A percentile compares a stretch with the other conserved stretches of the same genome.
These are phyloP conservation scores for Puntigrus tetrazona DNA, from an alignment of 2,113 vertebrate species.

Conservation along the genomic window DNA sequence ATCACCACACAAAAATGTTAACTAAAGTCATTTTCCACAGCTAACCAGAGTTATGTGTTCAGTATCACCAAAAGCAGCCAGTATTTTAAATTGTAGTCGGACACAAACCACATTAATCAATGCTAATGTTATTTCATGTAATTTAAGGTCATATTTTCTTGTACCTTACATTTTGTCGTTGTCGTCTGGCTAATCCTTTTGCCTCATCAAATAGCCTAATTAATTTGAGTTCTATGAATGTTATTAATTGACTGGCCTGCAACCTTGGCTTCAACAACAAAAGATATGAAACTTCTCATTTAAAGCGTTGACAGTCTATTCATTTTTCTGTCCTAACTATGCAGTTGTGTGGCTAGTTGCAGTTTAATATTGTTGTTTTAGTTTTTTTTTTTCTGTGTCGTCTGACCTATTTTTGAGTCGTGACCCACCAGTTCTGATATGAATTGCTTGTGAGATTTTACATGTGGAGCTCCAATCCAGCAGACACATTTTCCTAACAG, in stretches of 20 bases:
- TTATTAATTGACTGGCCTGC: not conserved
- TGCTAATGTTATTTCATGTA: not conserved
- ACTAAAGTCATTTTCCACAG: not conserved
- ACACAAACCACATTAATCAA: not conserved
- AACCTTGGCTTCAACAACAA: not conserved
- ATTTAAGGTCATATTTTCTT: not conserved
- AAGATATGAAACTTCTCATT: not conserved
- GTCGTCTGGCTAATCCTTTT: not conserved
- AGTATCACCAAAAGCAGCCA: not conserved
- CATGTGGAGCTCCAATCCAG: constrained; percentile 3
- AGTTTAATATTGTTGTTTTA: not conserved
- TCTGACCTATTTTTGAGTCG: not conserved
- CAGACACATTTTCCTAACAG: constrained; percentile 16
- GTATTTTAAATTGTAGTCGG: not conserved
- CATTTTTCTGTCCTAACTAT: not conserved
- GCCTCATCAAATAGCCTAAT: not conserved
- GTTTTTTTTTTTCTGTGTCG: not conserved
- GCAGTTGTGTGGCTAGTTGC: not conserved
- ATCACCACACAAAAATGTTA: not conserved
- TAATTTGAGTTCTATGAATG: not conserved
- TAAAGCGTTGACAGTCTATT: not conserved
- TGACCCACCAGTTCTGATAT: not conserved
- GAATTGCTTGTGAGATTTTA: not conserved
- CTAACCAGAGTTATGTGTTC: not conserved
- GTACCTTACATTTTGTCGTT: not conserved